Evolutionary conservation across 2,113 vertebrate species (phyloP), one percentile per base, ranked within the genome.

Genomic region (Columba janthina): DNA sequence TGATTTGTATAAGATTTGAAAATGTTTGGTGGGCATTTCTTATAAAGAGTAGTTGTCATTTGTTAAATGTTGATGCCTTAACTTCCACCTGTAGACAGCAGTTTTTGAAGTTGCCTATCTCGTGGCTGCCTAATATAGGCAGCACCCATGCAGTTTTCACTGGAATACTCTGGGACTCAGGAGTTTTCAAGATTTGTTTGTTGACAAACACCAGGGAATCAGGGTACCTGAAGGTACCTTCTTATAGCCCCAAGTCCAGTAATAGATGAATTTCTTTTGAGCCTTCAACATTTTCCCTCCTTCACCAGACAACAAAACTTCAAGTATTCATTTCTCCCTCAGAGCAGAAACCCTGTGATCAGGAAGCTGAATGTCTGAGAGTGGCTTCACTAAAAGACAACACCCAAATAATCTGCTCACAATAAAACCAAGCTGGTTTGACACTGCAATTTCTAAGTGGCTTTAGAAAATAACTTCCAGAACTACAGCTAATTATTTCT

Each of bases 401-500:
- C 79, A 81, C 38, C 21, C 56, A 86, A 90, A 88, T 74, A 84
- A 89, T 75, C 17, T 50, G 22, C 64, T 90, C 4, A 25, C 34
- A 84, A 67, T 80, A 86, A 93, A 80, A 80, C 74, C 42, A 77
- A 77, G 40, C 75, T 80, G 40, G 19, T 62, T 85, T 80, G 83
- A 84, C 79, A 80, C 38, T 79, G 28, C 16, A 91, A 8, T 46
- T 94, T 82, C n/a, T 82, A 82, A 91, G 86, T 50, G 54, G 58
- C 28, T 79, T 78, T 76, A 46, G 84, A 83, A 86, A 95, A 90
- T 67, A 64, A 83, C 29, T 85, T 88, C 42, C 38, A 91, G 88
- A 95, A 60, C 69, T 86, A 46, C 51, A 74, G 34, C 26, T 93
- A 60, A 74, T 46, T 73, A 73, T 62, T 66, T 89, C 11, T 0